Evolutionary conservation across 2,888 invertebrate species (phyloP), one percentile per base, ranked within the genome.

Genomic region (Ectemnius lituratus): DNA sequence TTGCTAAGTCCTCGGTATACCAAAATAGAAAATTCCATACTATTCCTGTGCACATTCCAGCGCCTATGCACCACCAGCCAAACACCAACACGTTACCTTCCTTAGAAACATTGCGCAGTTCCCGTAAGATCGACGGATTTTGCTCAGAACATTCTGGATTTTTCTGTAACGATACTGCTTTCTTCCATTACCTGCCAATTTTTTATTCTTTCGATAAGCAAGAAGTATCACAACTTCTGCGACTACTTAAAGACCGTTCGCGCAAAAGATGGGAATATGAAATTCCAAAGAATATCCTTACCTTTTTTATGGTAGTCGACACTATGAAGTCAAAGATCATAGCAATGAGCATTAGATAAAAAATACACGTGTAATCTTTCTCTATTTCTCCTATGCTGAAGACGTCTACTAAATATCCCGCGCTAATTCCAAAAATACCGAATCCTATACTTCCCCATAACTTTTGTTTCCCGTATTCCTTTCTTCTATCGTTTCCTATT

Each of bases 21-120:
- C 96, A 97, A 88, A 97, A 97, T 0, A 97, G 91, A 88, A 97
- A 98, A 83, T 97, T 95, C 96, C 98, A 98, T 23, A 97, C 92
- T 0, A 97, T 91, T 0, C 96, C 97, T 0, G 97, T 97, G 84
- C 96, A 95, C 79, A 97, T 92, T 0, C 98, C 98, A 23, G 97
- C 95, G 1, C 93, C 93, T 73, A 96, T 93, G 70, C 97, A 96
- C 95, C 97, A 96, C 18, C 95, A 75, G 70, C 96, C 92, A 88
- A 97, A 98, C 1, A 96, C 91, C 6, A 96, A 88, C 18, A 97
- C 86, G 69, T 88, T 84, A 59, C 88, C 84, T 65, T 90, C 88
- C 76, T 79, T 85, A 69, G 77, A 80, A 6, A 90, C 80, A 14
- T 78, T 76, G 70, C 84, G 72, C 37, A 90, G 47, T 72, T 90